phyloP scores from a whole-genome alignment of 2,888 invertebrate species.

The Hypomecis punctinalis region DNA sequence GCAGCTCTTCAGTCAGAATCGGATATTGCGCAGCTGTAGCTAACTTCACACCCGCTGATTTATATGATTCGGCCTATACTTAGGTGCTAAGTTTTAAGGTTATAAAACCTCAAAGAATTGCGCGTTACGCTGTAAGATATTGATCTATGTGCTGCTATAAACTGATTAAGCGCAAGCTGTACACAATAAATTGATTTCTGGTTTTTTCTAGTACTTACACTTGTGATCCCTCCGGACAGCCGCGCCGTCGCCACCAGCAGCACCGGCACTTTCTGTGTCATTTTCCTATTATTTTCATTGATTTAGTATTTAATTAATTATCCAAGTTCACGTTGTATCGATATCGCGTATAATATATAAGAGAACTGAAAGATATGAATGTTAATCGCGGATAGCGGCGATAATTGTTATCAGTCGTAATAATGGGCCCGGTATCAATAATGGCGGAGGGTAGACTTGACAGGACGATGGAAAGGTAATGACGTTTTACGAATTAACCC shows the following conservation, averaged over 20 bases:
- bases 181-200: background rate
- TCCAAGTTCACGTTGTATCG: constrained; percentile 57
- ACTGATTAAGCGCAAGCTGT: background rate
- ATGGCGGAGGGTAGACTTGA: constrained; percentile 35
- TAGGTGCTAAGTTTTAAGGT: background rate
- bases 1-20: too few species aligned
- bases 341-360: constrained; percentile 54
- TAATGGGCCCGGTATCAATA: constrained; percentile 52
- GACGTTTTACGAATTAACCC: too few species aligned
- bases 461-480: constrained; percentile 1
- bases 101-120: too few species aligned
- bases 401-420: constrained; percentile 74
- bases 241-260: constrained; percentile 53
- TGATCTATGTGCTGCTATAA: background rate
- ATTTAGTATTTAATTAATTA: constrained; percentile 36
- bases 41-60: too few species aligned
- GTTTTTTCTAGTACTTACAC: constrained; percentile 58
- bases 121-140: too few species aligned
- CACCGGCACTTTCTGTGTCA: constrained; percentile 46
- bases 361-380: constrained; percentile 61
- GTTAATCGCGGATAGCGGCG: constrained; percentile 71
- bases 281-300: constrained; percentile 36
- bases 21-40: too few species aligned
- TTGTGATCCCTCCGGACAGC: constrained; percentile 58
- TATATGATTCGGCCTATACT: too few species aligned